A percentile compares a stretch with the other conserved stretches of the same genome.
Conservation (phyloP, 1,140 invertebrate species). For the Aphis gossypii region DNA sequence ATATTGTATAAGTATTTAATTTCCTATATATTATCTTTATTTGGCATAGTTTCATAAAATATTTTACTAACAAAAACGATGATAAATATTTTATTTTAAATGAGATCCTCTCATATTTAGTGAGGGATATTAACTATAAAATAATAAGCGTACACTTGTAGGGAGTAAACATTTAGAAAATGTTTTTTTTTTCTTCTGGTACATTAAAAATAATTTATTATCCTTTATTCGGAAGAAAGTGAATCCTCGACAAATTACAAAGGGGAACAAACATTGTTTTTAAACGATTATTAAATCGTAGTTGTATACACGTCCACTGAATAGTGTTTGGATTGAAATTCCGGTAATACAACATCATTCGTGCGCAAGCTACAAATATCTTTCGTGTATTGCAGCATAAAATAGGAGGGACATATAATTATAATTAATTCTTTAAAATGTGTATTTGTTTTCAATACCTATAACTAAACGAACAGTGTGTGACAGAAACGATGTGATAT, state of each 20-base stretch:
- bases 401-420: not conserved
- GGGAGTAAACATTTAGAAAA: not conserved
- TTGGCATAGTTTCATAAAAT: not conserved
- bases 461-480: not conserved
- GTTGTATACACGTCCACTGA: not conserved
- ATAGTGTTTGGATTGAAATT: not conserved
- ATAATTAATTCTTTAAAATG: not conserved
- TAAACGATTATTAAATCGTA: constrained; percentile 15
- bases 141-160: constrained; percentile 5
- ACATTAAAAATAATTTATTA: constrained; percentile 41
- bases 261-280: not conserved
- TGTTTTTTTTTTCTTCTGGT: not conserved
- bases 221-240: not conserved
- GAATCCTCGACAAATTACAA: constrained; percentile 25
- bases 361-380: not conserved
- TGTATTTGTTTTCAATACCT: not conserved
- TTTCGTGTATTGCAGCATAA: not conserved
- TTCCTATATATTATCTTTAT: not conserved
- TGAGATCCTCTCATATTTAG: constrained; percentile 9
- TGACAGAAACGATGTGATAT: not conserved
- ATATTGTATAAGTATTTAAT: not conserved
- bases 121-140: constrained; percentile 25
- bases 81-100: not conserved
- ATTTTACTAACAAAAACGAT: not conserved
- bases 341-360: not conserved